phyloP scores from a whole-genome alignment of 2,113 vertebrate species.

The Hystrix cristata region DNA sequence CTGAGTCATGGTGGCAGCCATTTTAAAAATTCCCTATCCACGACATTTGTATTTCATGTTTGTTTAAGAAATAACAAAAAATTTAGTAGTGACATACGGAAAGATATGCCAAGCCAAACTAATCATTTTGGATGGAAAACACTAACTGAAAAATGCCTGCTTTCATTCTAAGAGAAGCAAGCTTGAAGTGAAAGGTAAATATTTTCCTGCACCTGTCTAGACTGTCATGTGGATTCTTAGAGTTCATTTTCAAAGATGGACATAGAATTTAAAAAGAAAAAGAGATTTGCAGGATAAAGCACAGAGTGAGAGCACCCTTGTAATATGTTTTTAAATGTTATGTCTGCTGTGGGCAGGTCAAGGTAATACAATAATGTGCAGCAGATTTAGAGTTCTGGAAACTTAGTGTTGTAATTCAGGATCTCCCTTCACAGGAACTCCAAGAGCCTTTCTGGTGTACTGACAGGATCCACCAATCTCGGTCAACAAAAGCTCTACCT shows the following conservation, averaged over 20 bases:
- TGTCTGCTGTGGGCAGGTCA: neutral
- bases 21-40: neutral
- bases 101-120: slow-evolving; percentile 49
- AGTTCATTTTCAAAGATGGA: slow-evolving; percentile 31
- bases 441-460: neutral
- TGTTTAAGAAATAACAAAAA: slow-evolving; percentile 14
- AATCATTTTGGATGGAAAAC: slow-evolving; percentile 45
- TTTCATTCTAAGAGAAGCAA: slow-evolving; percentile 49
- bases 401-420: neutral
- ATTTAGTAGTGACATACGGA: neutral
- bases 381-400: neutral
- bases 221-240: slow-evolving; percentile 10
- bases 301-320: neutral
- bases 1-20: neutral
- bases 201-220: slow-evolving; percentile 37
- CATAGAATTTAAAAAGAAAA: slow-evolving; percentile 12
- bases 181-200: slow-evolving; percentile 51
- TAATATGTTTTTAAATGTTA: slow-evolving; percentile 13
- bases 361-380: neutral
- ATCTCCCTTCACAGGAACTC: neutral
- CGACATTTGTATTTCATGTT: neutral
- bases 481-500: neutral
- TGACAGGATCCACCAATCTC: neutral
- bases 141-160: slow-evolving; percentile 32
- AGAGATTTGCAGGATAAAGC: neutral